Conservation (phyloP, 37 sponge, comb jelly and placozoan genomes). For the Crambe crambe region DNA sequence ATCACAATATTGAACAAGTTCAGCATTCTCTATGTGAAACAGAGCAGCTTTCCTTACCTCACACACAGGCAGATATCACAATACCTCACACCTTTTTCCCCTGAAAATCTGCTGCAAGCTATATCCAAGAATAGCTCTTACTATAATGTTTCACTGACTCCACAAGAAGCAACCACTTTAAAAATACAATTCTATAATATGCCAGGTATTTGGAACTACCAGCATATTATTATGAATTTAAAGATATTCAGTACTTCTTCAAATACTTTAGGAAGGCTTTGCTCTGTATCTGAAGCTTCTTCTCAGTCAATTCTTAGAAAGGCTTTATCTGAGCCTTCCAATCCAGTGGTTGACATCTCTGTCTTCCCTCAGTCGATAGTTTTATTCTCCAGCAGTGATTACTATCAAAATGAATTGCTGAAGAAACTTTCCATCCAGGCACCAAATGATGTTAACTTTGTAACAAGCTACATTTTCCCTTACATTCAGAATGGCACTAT, state of each 20-base stretch:
- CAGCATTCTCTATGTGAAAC: not conserved
- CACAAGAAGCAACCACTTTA: not conserved
- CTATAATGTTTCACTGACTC: conserved; percentile 14
- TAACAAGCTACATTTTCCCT: conserved; percentile 15
- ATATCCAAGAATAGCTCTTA: not conserved
- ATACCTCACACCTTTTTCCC: not conserved
- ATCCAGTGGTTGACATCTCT: not conserved
- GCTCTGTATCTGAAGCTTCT: conserved; percentile 3
- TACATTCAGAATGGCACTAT: conserved; percentile 15
- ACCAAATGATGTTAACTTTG: conserved; percentile 16
- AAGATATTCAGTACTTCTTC: not conserved
- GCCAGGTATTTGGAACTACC: not conserved
- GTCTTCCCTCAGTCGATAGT: conserved; percentile 17
- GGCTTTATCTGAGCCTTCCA: conserved; percentile 24
- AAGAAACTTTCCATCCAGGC: not conserved
- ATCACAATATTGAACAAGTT: conserved; percentile 3
- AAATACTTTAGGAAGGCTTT: conserved; percentile 13
- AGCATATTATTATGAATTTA: not conserved
- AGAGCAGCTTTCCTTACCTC: not conserved
- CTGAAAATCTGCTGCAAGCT: not conserved
- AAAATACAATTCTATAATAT: not conserved
- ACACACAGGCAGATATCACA: not conserved
- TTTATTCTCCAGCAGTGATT: not conserved
- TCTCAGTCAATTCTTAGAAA: not conserved
- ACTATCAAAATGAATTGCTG: conserved; percentile 23